Conservation (phyloP, 2,888 invertebrate genomes). For the Phrixothrix hirtus region DNA sequence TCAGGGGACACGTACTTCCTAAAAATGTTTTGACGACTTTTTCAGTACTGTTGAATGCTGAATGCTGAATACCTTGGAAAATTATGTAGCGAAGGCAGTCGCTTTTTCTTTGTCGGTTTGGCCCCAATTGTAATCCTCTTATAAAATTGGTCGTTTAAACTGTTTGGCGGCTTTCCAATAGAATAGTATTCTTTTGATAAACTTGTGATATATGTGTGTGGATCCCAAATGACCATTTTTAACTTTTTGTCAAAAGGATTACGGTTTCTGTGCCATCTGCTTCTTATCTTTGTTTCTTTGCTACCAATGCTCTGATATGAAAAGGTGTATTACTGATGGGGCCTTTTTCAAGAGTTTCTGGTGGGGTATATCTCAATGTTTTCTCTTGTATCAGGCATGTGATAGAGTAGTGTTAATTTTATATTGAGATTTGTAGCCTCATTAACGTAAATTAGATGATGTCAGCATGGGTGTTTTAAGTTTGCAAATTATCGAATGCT, state of each 20-base stretch:
- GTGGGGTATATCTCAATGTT: not conserved
- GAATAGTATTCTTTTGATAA: not conserved
- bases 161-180: not conserved
- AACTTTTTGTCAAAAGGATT: constrained; percentile 5
- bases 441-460: not conserved
- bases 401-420: too few species aligned
- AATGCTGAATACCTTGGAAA: not conserved
- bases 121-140: not conserved
- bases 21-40: constrained; percentile 4
- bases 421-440: not conserved
- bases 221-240: constrained; percentile 6
- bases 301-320: constrained; percentile 1
- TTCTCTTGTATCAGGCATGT: not conserved
- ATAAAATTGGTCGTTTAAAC: not conserved
- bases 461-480: not conserved
- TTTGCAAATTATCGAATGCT: not conserved
- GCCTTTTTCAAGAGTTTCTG: not conserved
- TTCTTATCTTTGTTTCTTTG: constrained; percentile 4
- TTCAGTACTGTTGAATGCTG: constrained; percentile 2
- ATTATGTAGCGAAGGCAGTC: not conserved
- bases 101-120: constrained; percentile 1
- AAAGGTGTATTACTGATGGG: not conserved
- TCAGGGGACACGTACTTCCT: constrained; percentile 5
- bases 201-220: constrained; percentile 2
- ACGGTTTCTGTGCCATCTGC: constrained; percentile 6